Evolutionary conservation across 64 coral and sea anemone species (phyloP).

Genomic region (Stylophora pistillata): DNA sequence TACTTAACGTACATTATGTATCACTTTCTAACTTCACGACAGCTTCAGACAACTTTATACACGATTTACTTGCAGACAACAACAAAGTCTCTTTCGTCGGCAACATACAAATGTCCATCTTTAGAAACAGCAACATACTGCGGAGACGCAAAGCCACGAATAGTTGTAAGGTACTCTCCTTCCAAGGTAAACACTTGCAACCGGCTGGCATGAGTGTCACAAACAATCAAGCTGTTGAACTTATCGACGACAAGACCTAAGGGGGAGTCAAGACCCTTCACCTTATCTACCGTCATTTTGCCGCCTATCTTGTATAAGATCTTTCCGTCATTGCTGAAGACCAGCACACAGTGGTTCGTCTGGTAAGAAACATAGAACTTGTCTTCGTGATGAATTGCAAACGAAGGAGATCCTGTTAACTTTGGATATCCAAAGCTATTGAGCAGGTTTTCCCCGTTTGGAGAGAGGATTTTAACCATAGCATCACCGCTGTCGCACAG

Average conservation of each 20-base stretch:
- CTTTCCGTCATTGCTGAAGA: slow-evolving; percentile 12
- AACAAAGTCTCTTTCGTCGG: slow-evolving; percentile 1
- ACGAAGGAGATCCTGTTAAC: slow-evolving; percentile 4
- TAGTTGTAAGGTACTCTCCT: slow-evolving; percentile 11
- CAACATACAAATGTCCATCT: background rate
- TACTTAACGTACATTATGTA: too few species aligned
- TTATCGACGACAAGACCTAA: slow-evolving; percentile 17
- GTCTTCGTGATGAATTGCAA: slow-evolving; percentile 15
- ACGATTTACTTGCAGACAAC: background rate
- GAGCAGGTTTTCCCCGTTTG: background rate
- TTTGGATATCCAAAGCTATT: background rate
- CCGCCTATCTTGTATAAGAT: slow-evolving; percentile 16
- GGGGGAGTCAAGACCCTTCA: background rate
- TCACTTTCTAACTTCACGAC: too few species aligned
- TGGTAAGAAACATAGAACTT: slow-evolving; percentile 27
- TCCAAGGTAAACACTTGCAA: slow-evolving; percentile 43
- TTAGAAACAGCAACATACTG: background rate
- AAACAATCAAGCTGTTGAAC: slow-evolving; percentile 35
- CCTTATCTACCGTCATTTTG: background rate
- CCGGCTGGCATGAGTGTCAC: slow-evolving; percentile 29
- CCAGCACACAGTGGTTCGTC: slow-evolving; percentile 2
- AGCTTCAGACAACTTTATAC: too few species aligned
- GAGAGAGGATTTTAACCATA: background rate
- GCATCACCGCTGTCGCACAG: background rate
- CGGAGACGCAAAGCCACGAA: background rate